Evolutionary conservation across 2,888 invertebrate genomes (phyloP).

Genomic region (Amphipoea oculea): DNA sequence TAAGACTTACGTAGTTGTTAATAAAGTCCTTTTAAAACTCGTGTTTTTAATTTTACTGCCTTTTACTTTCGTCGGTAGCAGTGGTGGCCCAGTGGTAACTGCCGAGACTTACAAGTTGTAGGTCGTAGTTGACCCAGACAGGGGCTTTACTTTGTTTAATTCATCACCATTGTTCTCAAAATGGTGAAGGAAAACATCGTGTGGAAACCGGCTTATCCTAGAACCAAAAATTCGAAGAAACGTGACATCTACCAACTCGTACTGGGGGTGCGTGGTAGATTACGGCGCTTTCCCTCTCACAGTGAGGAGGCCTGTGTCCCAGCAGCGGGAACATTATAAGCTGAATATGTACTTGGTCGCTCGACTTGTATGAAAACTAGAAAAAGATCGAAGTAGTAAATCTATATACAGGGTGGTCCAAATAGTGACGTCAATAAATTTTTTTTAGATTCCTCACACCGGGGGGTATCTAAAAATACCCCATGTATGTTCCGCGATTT

Average conservation of each 20-base stretch:
- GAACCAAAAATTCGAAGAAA: background rate
- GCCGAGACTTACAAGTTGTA: background rate
- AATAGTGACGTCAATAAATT: too few relatives aligned
- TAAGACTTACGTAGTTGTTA: slow-evolving; percentile 49
- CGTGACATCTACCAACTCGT: background rate
- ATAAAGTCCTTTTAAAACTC: slow-evolving; percentile 45
- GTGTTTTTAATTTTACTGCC: background rate
- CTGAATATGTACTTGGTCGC: background rate
- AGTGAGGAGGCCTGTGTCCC: background rate
- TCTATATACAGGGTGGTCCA: too few relatives aligned
- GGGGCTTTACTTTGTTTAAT: background rate
- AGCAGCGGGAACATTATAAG: background rate
- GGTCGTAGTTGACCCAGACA: background rate
- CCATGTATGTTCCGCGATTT: too few relatives aligned
- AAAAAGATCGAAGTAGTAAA: background rate
- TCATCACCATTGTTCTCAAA: background rate
- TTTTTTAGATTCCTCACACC: too few relatives aligned
- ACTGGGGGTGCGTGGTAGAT: background rate
- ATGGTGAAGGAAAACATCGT: too few relatives aligned
- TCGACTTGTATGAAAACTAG: background rate
- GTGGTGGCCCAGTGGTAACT: background rate
- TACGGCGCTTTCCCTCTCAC: background rate
- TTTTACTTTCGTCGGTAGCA: background rate
- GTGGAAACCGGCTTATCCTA: background rate
- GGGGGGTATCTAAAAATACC: too few relatives aligned